Base-by-base conservation (phyloP, 2,888 invertebrate genomes). In the Vanessa cardui region DNA sequence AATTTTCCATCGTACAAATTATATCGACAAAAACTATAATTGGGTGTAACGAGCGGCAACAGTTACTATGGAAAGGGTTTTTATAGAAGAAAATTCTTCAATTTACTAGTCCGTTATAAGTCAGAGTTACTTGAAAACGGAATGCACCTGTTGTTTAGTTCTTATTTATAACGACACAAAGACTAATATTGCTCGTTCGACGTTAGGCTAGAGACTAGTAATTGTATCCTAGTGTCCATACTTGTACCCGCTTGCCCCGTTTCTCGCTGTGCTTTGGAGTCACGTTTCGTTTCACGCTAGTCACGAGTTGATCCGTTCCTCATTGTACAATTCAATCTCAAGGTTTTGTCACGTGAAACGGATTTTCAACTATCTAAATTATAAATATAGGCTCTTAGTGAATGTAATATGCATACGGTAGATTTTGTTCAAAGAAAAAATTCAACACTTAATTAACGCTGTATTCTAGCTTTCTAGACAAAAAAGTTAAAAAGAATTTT, bases 211-310 rank as follows among this genome's bases (percentile, higher is more conserved):
- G 12, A 56, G 16, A 18, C 33, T 18, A 56, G 33, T 33, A 56
- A 56, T 18, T 39, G 18, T 56, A 56, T 56, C 39, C 56, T 56
- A 39, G n/a, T 56, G 31, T 50, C 12, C 20, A 21, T 50, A 49
- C 49, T 21, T 46, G 18, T 60, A 12, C 61, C 56, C 20, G 47
- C n/a, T 47, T 39, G 56, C 49, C 62, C 62, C 52, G 65, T 54
- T 54, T 65, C 16, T 47, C 21, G n/a, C 12, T 26, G 54, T 31
- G 62, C 46, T n/a, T n/a, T 21, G 39, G 31, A 49, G 61, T 49
- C 66, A 62, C 66, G 49, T 66, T 65, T 56, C 61, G 54, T 61
- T 26, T 20, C 61, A 61, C 44, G 46, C 26, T 46, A 49, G 56
- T 66, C 66, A 66, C 61, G 61, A 66, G 33, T 46, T 26, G 59